Base-by-base conservation (phyloP, 2,888 invertebrate genomes). In the Folsomia candida region DNA sequence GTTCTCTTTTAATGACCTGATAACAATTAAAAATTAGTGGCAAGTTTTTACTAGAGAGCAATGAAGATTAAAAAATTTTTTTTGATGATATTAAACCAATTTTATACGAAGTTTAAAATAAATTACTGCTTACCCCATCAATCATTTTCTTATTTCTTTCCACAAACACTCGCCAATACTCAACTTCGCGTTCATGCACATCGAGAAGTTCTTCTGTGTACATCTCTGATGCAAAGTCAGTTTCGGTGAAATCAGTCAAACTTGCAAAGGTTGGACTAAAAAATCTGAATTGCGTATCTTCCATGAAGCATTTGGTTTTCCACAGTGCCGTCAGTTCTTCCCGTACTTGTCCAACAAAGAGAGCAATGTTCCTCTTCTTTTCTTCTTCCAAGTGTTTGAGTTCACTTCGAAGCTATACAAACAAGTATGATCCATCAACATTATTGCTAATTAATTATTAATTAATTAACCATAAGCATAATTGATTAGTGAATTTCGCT, bases 141-240 rank as follows among this genome's bases (percentile, higher is more conserved):
- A 83, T 79, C 63, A 85, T 80, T n/a, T 81, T 79, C 69, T 81
- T 76, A 66, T 83, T 81, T 20, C 81, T 76, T 14, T 82, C 80
- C 72, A 83, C 83, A 73, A 82, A 83, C 2, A 76, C 71, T 68
- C 81, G 80, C 74, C 93, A 85, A 81, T 88, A 88, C 18, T 89
- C 87, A 2, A 91, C 84, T 82, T 95, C 92, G 60, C 89, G 82
- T 82, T 95, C 94, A 81, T 94, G 93, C 24, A 90, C 81, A 0
- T 88, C 88, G 11, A 95, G 84, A 0, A 93, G 85, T 82, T 92
- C 92, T 81, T 95, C 94, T 0, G 89, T 90, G 81, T 88, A 93
- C 58, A 88, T 87, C 57, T 90, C 88, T 79, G 87, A 87, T 79
- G 86, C 85, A 80, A 88, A 90, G 74, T 89, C 88, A 0, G 86